phyloP scores from a whole-genome alignment of 2,888 invertebrate genomes.

The Smittia aterrima region DNA sequence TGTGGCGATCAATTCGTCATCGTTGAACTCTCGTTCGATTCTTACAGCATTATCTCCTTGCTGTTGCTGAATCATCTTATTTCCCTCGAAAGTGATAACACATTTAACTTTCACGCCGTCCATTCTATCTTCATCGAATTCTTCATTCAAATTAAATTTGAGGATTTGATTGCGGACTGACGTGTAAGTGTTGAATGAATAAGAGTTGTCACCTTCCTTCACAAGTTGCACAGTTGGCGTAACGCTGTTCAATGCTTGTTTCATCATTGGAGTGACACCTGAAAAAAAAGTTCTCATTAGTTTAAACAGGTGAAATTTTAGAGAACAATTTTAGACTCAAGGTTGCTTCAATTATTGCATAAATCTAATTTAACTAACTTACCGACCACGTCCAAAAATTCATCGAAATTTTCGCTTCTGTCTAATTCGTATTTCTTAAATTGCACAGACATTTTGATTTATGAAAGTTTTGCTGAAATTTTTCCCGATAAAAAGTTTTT shows the following conservation, averaged over 20 bases:
- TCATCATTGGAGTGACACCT: constrained; percentile 75
- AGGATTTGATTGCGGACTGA: constrained; percentile 45
- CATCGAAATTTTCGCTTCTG: constrained; percentile 74
- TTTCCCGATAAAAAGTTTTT: too few species aligned
- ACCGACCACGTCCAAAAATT: constrained; percentile 77
- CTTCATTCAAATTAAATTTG: constrained; percentile 50
- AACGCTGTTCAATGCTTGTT: constrained; percentile 48
- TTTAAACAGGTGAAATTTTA: not conserved
- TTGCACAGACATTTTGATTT: not conserved
- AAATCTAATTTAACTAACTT: too few species aligned
- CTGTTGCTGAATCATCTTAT: constrained; percentile 53
- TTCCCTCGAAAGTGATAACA: constrained; percentile 51
- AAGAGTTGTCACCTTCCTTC: constrained; percentile 48
- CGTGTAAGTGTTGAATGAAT: constrained; percentile 47
- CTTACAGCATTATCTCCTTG: constrained; percentile 45
- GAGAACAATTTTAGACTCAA: not conserved
- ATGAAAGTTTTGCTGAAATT: too few species aligned
- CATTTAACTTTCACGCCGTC: constrained; percentile 53
- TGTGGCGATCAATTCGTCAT: constrained; percentile 64
- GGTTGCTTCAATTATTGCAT: too few species aligned
- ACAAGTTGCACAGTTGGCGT: constrained; percentile 47
- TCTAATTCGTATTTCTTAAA: constrained; percentile 69
- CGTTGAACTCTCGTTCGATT: constrained; percentile 64
- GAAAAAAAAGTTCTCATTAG: too few species aligned
- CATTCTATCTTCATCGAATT: constrained; percentile 52